Base-by-base conservation (phyloP, 2,113 vertebrate species). In the Lagopus leucura region DNA sequence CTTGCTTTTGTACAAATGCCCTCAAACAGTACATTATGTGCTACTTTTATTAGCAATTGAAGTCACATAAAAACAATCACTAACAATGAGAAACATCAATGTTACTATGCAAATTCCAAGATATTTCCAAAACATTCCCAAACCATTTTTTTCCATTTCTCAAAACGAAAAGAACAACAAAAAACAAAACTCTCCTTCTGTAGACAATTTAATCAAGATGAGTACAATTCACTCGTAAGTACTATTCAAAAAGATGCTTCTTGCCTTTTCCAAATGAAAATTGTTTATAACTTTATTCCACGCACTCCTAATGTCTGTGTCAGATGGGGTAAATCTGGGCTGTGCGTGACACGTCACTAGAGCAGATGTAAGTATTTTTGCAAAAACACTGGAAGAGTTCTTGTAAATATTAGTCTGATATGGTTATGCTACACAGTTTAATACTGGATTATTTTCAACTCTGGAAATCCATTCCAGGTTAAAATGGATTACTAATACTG, bases 221-320 rank as follows among this genome's bases (percentile, higher is more conserved):
- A 64, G 27, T 45, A 70, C 45, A 45, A 91, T 43, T 76, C 52
- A 72, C 52, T 43, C 36, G 52, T 12, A 91, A 78, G 13, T n/a
- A 75, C 42, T 78, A 67, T 42, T 67, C 36, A 74, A 22, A 84
- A 67, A 42, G 21, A 55, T 47, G 74, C 67, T 78, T 81, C 65
- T 80, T 85, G 42, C 93, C 60, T 55, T 94, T 92, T 72, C n/a
- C 75, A 78, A 87, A 88, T 47, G 6, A 73, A 66, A 89, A 79
- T 24, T 22, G 24, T 50, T 73, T 76, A 75, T 40, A 73, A 55
- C 27, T 43, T 50, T 82, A 78, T 78, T 21, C 38, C 25, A 58
- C n/a, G 16, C 40, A 47, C 16, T 79, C 89, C 66, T 43, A 57
- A 19, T 40, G 47, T 36, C 65, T 78, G 6, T 82, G 34, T 83